phyloP scores from a whole-genome alignment of 2,113 vertebrate species.

The Grallaria varia region DNA sequence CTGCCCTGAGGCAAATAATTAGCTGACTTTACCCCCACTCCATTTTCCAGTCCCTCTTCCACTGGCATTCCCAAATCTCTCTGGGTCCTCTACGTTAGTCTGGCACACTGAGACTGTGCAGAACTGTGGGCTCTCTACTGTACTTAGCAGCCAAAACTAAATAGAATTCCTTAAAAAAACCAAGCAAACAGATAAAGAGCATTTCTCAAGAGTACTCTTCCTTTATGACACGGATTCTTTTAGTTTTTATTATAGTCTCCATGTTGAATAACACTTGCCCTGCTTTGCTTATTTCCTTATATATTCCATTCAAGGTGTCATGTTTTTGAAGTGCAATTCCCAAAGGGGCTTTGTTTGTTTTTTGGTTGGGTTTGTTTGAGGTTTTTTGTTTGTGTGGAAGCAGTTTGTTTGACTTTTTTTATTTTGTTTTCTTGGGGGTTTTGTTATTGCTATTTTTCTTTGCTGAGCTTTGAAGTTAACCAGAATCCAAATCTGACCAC shows the following conservation, averaged over 20 bases:
- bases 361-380: neutral
- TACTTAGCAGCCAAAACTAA: neutral
- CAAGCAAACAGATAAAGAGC: neutral
- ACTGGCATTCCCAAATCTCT: neutral
- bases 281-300: neutral
- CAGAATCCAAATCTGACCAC: neutral
- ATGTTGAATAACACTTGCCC: neutral
- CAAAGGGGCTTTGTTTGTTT: neutral
- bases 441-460: neutral
- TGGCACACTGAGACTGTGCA: neutral
- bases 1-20: neutral
- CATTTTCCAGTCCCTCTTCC: neutral
- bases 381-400: accelerated
- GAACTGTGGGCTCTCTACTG: neutral
- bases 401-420: neutral
- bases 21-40: neutral
- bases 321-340: neutral
- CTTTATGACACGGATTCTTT: neutral
- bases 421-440: neutral
- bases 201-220: neutral
- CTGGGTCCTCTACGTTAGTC: neutral
- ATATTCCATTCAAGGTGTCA: neutral
- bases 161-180: neutral
- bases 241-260: neutral
- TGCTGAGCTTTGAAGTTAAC: neutral